phyloP scores from a whole-genome alignment of 2,888 invertebrate species.

The Pogonocherus hispidulus region DNA sequence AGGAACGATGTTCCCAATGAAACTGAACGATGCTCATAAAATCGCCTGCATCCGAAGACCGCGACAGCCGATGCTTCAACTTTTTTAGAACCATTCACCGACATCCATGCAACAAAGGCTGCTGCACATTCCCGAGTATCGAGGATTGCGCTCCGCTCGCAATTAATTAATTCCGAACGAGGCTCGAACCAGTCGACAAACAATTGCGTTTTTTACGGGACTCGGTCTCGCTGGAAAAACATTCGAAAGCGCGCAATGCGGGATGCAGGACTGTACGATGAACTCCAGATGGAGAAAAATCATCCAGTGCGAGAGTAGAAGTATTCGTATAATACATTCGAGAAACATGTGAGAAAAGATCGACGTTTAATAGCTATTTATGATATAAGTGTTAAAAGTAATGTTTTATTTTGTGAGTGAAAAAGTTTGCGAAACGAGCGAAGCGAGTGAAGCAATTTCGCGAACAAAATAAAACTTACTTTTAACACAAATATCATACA shows the following conservation, averaged over 20 bases:
- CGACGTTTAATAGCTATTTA: too few relatives aligned
- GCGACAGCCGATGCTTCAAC: not conserved
- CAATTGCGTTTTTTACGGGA: constrained; percentile 9
- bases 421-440: too few relatives aligned
- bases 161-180: constrained; percentile 7
- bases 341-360: too few relatives aligned
- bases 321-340: too few relatives aligned
- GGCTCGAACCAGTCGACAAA: constrained; percentile 4
- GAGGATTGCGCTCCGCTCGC: not conserved
- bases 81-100: not conserved
- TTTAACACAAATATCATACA: too few relatives aligned
- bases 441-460: too few relatives aligned
- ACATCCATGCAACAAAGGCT: not conserved
- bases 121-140: not conserved
- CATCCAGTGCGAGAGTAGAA: too few relatives aligned
- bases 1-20: not conserved
- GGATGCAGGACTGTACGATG: too few relatives aligned
- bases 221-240: not conserved
- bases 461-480: too few relatives aligned
- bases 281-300: too few relatives aligned
- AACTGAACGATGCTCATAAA: not conserved
- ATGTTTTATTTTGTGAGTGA: too few relatives aligned
- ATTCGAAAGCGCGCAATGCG: not conserved
- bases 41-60: not conserved
- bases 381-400: too few relatives aligned